phyloP scores from a whole-genome alignment of 1,140 invertebrate species.

The Amyelois transitella region DNA sequence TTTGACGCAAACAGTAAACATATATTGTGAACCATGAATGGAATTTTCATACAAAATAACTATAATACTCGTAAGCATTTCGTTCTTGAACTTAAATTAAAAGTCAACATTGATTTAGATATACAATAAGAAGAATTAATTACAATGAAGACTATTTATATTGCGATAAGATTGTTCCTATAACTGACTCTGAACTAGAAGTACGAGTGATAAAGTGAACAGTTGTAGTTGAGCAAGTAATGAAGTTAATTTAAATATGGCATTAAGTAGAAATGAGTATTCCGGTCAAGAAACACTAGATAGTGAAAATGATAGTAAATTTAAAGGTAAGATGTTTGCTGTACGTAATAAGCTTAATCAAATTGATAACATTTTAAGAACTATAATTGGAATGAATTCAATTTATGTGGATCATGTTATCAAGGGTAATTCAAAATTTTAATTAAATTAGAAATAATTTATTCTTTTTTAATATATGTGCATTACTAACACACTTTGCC shows the following conservation, averaged over 20 bases:
- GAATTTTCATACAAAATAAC: too few relatives aligned
- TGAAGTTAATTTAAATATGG: background rate
- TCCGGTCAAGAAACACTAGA: background rate
- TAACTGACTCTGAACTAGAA: background rate
- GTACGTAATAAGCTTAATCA: background rate
- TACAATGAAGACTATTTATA: background rate
- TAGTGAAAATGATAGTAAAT: background rate
- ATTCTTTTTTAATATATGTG: too few relatives aligned
- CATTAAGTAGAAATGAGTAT: background rate
- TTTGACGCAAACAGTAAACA: too few relatives aligned
- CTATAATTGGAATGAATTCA: too few relatives aligned
- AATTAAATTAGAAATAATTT: too few relatives aligned
- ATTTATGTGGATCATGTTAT: too few relatives aligned
- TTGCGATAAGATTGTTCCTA: background rate
- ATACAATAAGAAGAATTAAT: background rate
- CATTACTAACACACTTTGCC: too few relatives aligned
- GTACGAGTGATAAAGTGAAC: background rate
- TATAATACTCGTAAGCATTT: too few relatives aligned
- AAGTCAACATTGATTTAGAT: background rate
- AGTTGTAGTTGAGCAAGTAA: too few relatives aligned
- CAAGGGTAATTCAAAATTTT: too few relatives aligned
- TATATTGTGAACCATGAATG: too few relatives aligned
- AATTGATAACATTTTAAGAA: too few relatives aligned
- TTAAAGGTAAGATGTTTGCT: background rate
- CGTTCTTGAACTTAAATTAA: background rate